These are phyloP conservation scores for Drosophila dunni DNA, from an alignment of 1,140 invertebrate species.

Conservation along the genomic window DNA sequence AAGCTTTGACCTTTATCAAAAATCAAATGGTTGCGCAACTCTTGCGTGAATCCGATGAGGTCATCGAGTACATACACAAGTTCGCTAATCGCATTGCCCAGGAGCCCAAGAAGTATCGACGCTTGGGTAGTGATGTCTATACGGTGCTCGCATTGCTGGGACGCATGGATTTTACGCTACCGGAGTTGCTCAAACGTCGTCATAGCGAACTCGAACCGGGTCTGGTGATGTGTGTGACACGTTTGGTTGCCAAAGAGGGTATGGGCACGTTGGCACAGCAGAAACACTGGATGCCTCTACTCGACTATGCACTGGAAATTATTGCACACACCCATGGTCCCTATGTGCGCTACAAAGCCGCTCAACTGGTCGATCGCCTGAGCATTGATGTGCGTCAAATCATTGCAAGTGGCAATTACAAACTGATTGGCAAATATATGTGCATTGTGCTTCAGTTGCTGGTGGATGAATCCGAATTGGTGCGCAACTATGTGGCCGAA, in stretches of 20 bases:
- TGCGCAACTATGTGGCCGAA: constrained; percentile 59
- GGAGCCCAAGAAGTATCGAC: not conserved
- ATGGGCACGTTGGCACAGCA: not conserved
- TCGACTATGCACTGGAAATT: constrained; percentile 36
- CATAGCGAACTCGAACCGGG: constrained; percentile 36
- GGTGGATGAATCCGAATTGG: constrained; percentile 70
- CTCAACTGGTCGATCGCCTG: constrained; percentile 27
- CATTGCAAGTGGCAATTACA: constrained; percentile 27
- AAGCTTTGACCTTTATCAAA: not conserved
- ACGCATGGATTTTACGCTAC: not conserved
- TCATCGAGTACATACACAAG: constrained; percentile 18
- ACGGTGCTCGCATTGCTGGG: constrained; percentile 32
- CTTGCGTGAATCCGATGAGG: constrained; percentile 15
- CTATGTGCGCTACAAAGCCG: constrained; percentile 51
- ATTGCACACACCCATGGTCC: constrained; percentile 25
- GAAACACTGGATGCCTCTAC: constrained; percentile 12
- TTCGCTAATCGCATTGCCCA: not conserved
- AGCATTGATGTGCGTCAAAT: constrained; percentile 17
- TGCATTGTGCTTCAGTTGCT: constrained; percentile 64
- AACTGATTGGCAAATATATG: constrained; percentile 50
- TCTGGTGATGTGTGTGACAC: constrained; percentile 39
- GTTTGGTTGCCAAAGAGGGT: not conserved
- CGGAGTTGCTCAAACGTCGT: constrained; percentile 12
- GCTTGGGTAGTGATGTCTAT: constrained; percentile 5
- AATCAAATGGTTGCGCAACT: not conserved